Conservation (phyloP, 2,113 vertebrate species). For the Nymphicus hollandicus region DNA sequence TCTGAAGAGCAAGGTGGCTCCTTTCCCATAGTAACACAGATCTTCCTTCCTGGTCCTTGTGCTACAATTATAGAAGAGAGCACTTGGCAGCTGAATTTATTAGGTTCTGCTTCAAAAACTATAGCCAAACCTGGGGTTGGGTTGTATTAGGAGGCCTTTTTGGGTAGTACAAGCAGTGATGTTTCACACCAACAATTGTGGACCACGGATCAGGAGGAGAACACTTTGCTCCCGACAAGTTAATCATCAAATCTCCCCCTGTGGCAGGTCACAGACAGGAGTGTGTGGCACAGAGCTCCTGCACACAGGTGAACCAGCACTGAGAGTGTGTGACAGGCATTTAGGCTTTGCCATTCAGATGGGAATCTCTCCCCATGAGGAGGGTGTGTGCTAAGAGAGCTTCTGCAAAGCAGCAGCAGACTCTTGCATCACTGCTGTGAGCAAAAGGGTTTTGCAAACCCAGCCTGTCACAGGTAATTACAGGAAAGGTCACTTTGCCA, state of each 20-base stretch:
- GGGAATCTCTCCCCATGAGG: not conserved
- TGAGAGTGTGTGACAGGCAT: not conserved
- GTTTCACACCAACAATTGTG: not conserved
- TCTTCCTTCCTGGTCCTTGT: not conserved
- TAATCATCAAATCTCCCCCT: not conserved
- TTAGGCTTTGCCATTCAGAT: not conserved
- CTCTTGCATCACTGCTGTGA: not conserved
- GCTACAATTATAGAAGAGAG: rapidly evolving
- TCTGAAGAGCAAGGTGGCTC: rapidly evolving
- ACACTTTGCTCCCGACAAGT: not conserved
- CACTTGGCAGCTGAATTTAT: not conserved
- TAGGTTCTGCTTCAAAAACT: not conserved
- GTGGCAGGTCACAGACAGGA: not conserved
- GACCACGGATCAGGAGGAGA: not conserved
- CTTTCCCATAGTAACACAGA: not conserved
- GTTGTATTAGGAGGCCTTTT: not conserved
- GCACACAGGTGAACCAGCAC: rapidly evolving
- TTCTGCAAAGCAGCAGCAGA: not conserved
- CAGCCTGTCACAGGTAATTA: not conserved
- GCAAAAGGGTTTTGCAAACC: not conserved
- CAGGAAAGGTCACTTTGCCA: not conserved
- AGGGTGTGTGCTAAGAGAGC: not conserved
- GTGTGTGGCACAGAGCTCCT: not conserved
- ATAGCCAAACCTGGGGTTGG: not conserved
- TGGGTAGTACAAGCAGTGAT: not conserved